These are phyloP conservation scores for Subacronicta megacephala DNA, from an alignment of 2,888 invertebrate genomes.

Conservation along the genomic window DNA sequence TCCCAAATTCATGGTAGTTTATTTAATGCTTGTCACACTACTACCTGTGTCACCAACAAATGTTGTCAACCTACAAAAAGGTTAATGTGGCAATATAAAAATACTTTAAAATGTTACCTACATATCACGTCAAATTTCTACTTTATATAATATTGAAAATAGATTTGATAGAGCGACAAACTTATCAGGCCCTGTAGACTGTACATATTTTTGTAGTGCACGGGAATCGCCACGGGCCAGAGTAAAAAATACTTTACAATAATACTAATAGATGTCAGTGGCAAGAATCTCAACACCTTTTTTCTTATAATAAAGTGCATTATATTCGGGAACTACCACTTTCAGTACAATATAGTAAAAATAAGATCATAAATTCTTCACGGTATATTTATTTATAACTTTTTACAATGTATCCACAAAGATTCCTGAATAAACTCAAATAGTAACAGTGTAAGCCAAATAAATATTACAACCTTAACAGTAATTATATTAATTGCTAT, in stretches of 20 bases:
- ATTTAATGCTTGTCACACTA: constrained; percentile 11
- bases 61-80: constrained; percentile 23
- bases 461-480: constrained; percentile 15
- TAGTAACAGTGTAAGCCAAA: constrained; percentile 7
- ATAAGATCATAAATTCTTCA: constrained; percentile 8
- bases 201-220: too few species aligned
- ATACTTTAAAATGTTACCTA: constrained; percentile 14
- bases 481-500: constrained; percentile 1
- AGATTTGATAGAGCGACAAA: too few species aligned
- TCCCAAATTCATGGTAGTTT: constrained; percentile 11
- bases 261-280: too few species aligned
- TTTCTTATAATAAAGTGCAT: too few species aligned
- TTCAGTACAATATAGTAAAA: not conserved
- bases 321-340: too few species aligned
- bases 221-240: too few species aligned
- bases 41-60: fast-evolving
- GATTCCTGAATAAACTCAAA: constrained; percentile 2
- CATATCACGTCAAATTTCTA: too few species aligned
- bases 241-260: too few species aligned
- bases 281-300: too few species aligned
- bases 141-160: too few species aligned
- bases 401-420: constrained; percentile 29
- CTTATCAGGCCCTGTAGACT: too few species aligned
- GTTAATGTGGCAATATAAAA: constrained; percentile 7
- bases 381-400: constrained; percentile 28